These are phyloP conservation scores for Petrolisthes manimaculis DNA, from an alignment of 2,888 invertebrate genomes.

Conservation along the genomic window DNA sequence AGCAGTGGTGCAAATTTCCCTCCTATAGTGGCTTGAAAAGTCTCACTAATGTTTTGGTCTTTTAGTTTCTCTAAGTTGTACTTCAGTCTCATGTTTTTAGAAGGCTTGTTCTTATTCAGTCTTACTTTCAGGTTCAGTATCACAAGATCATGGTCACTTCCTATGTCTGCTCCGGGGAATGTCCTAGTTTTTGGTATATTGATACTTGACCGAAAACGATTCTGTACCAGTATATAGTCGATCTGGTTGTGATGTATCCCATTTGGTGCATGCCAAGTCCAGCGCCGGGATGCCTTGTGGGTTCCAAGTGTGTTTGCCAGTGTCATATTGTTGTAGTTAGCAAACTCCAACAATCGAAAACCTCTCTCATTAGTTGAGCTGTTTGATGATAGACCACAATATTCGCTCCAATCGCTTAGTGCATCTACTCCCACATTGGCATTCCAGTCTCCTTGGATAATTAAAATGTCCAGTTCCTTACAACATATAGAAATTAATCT, in stretches of 20 bases:
- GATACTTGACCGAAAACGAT: neutral
- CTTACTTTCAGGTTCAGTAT: slow-evolving; percentile 17
- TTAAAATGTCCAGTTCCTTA: neutral
- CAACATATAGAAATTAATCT: too few relatives aligned
- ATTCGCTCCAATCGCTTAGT: neutral
- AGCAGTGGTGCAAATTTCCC: slow-evolving; percentile 30
- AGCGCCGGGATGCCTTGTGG: neutral
- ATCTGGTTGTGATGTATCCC: slow-evolving; percentile 21
- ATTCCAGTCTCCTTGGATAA: neutral
- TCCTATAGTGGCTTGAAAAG: neutral
- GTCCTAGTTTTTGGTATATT: slow-evolving; percentile 12
- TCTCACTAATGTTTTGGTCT: neutral
- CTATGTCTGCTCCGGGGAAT: slow-evolving; percentile 30
- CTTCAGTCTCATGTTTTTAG: slow-evolving; percentile 16
- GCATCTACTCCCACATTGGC: neutral
- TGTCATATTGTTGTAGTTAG: neutral
- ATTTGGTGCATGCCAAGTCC: neutral
- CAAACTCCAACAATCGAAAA: neutral
- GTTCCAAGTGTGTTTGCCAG: neutral
- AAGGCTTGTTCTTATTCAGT: neutral
- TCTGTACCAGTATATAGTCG: slow-evolving; percentile 22
- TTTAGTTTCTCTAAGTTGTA: slow-evolving; percentile 14
- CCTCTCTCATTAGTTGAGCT: neutral
- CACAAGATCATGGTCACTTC: slow-evolving; percentile 27
- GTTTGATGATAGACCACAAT: neutral